A percentile compares a stretch with the other conserved stretches of the same genome.
Evolutionary conservation across 2,888 invertebrate genomes (phyloP).

Genomic region (Harpalus rufipes): DNA sequence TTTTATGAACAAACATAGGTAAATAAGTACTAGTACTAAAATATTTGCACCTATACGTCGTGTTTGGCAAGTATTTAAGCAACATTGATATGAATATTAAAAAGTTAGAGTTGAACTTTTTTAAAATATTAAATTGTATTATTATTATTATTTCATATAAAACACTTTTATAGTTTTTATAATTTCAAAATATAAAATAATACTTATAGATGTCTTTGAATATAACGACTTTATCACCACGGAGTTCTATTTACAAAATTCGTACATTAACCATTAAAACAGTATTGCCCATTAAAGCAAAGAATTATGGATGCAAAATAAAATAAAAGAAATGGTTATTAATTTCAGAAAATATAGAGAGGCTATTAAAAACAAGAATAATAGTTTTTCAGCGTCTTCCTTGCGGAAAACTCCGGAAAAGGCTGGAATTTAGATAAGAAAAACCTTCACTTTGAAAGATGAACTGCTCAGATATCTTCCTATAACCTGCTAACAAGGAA

Average conservation of each 20-base stretch:
- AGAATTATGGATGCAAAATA: background rate
- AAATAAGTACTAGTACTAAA: too few relatives aligned
- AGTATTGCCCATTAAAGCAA: background rate
- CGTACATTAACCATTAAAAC: background rate
- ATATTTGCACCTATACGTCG: too few relatives aligned
- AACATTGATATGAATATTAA: too few relatives aligned
- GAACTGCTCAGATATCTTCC: constrained; percentile 6
- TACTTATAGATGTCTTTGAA: too few relatives aligned
- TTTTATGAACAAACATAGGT: too few relatives aligned
- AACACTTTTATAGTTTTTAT: too few relatives aligned
- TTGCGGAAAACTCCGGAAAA: constrained; percentile 1
- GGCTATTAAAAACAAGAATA: constrained; percentile 6
- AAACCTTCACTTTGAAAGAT: constrained; percentile 33
- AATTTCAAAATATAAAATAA: too few relatives aligned
- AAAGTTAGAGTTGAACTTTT: too few relatives aligned
- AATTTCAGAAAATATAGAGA: background rate
- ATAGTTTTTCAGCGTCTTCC: background rate
- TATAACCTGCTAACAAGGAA: too few relatives aligned
- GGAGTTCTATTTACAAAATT: background rate
- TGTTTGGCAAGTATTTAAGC: too few relatives aligned
- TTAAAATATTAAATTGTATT: too few relatives aligned
- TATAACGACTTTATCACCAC: background rate
- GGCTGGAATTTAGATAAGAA: constrained; percentile 42
- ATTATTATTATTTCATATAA: too few relatives aligned
- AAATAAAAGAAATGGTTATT: background rate